Percentiles rank a stretch among this genome's conserved stretches.
Conservation (phyloP, 37 sponge, comb jelly and placozoan genomes). For the Crambe crambe region DNA sequence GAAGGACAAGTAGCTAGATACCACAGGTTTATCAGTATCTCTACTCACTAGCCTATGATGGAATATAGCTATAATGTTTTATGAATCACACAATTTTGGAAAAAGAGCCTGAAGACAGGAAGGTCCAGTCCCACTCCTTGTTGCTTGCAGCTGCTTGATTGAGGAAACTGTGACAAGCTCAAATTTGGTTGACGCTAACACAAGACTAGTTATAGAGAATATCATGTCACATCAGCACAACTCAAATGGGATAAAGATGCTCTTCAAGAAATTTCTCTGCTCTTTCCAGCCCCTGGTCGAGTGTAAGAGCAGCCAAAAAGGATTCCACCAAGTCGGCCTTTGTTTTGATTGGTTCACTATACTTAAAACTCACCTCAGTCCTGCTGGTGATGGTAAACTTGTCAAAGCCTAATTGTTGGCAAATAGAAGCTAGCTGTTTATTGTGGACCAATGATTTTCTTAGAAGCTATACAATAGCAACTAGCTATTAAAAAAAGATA, state of each 20-base stretch:
- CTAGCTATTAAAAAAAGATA: no score
- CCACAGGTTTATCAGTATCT: background rate
- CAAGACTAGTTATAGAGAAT: no score
- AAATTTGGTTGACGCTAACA: no score
- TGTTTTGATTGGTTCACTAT: slow-evolving; percentile 33
- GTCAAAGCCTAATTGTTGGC: slow-evolving; percentile 49
- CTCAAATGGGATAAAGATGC: slow-evolving; percentile 57
- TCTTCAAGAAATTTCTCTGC: slow-evolving; percentile 51
- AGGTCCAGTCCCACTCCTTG: slow-evolving; percentile 12
- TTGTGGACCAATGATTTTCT: slow-evolving; percentile 70
- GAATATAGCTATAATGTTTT: no score
- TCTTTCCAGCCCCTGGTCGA: slow-evolving; percentile 63
- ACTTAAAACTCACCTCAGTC: slow-evolving; percentile 18
- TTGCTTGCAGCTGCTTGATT: slow-evolving; percentile 51
- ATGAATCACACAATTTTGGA: no score
- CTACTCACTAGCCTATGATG: background rate
- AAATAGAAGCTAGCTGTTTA: slow-evolving; percentile 60
- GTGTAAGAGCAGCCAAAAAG: slow-evolving; percentile 64
- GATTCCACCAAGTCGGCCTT: slow-evolving; percentile 75
- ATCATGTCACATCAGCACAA: background rate
- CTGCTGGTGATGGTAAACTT: slow-evolving; percentile 41
- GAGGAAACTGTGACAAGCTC: slow-evolving; percentile 23
- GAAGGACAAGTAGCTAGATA: no score
- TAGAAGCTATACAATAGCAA: slow-evolving; percentile 43
- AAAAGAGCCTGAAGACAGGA: slow-evolving; percentile 61